phyloP scores from a whole-genome alignment of 2,113 vertebrate species.

The Ranitomeya imitator region DNA sequence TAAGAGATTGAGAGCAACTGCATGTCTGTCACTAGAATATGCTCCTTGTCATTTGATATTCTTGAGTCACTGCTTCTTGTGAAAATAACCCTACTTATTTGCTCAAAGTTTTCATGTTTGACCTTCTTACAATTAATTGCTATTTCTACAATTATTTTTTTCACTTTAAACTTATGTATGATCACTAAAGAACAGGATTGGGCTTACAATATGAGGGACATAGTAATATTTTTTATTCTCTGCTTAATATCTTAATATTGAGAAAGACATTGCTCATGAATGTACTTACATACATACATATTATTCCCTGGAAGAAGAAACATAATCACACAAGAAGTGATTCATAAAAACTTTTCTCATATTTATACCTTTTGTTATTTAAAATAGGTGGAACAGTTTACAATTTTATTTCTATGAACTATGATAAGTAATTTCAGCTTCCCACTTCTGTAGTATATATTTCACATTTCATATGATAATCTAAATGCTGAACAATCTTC shows the following conservation, averaged over 20 bases:
- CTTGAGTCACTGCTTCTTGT: too few species aligned
- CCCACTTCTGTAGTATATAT: background rate
- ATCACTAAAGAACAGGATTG: background rate
- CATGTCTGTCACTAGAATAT: too few species aligned
- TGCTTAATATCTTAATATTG: background rate
- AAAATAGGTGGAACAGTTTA: background rate
- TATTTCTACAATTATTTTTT: background rate
- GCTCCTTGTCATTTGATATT: too few species aligned
- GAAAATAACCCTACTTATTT: too few species aligned
- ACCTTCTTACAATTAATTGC: background rate
- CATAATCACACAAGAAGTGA: background rate
- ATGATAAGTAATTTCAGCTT: background rate
- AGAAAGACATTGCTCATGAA: background rate
- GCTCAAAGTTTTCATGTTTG: too few species aligned
- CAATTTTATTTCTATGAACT: background rate
- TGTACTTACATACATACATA: background rate
- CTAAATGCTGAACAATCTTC: background rate
- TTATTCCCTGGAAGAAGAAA: background rate
- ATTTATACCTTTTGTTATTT: constrained; percentile 1
- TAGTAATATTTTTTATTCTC: background rate
- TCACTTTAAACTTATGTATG: background rate
- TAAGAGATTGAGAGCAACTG: too few species aligned
- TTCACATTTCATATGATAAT: background rate
- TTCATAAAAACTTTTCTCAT: constrained; percentile 5
- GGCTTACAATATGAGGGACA: background rate